Percentiles rank a stretch among this genome's conserved stretches.
Evolutionary conservation across 2,888 invertebrate genomes (phyloP).

Genomic region (Agonopterix alstromeriana): DNA sequence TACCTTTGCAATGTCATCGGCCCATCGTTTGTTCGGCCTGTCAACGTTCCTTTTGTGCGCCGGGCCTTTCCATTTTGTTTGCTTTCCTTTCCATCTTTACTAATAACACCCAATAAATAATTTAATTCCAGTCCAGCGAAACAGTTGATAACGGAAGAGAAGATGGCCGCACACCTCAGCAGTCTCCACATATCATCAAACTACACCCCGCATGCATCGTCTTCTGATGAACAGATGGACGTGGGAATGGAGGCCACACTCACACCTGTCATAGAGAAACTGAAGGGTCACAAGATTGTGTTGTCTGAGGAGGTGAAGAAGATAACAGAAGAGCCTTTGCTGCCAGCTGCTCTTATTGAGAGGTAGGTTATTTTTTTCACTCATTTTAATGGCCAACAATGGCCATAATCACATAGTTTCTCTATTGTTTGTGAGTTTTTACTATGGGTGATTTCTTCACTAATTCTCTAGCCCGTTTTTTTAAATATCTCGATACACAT

Average conservation of each 20-base stretch:
- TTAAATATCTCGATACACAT: too few relatives aligned
- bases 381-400: too few relatives aligned
- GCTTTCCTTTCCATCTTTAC: too few relatives aligned
- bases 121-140: slow-evolving; percentile 75
- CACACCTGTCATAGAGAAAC: slow-evolving; percentile 29
- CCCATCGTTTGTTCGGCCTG: too few relatives aligned
- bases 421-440: too few relatives aligned
- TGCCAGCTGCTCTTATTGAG: slow-evolving; percentile 81
- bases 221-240: slow-evolving; percentile 46
- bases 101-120: too few relatives aligned
- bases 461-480: too few relatives aligned
- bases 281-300: slow-evolving; percentile 74
- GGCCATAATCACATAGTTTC: too few relatives aligned
- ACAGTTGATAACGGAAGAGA: slow-evolving; percentile 89
- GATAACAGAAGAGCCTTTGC: slow-evolving; percentile 78
- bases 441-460: too few relatives aligned
- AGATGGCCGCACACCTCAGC: slow-evolving; percentile 88
- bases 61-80: too few relatives aligned
- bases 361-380: slow-evolving; percentile 33
- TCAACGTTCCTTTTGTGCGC: too few relatives aligned
- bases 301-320: slow-evolving; percentile 84
- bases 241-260: slow-evolving; percentile 36
- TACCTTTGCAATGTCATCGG: too few relatives aligned
- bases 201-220: slow-evolving; percentile 43
- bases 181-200: slow-evolving; percentile 83